These are phyloP conservation scores for Reinhardtius hippoglossoides DNA, from an alignment of 2,113 vertebrate species.

Conservation along the genomic window DNA sequence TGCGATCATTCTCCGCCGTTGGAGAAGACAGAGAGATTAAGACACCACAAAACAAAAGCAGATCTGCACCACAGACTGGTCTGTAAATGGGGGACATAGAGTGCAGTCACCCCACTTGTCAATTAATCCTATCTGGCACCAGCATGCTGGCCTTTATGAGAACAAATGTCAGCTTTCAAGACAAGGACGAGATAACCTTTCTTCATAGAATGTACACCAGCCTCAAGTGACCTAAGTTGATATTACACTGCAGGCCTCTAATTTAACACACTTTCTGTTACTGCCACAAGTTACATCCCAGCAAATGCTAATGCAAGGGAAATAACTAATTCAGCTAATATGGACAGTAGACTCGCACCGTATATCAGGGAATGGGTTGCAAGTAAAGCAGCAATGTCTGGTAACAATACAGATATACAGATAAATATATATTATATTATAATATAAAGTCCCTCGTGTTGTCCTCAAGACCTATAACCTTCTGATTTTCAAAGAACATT, in stretches of 20 bases:
- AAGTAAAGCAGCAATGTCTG: neutral
- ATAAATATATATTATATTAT: too few relatives aligned
- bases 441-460: too few relatives aligned
- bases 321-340: neutral
- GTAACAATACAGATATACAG: neutral
- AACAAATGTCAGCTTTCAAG: constrained; percentile 83
- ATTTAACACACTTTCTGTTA: constrained; percentile 25
- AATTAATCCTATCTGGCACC: constrained; percentile 80
- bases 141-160: constrained; percentile 80
- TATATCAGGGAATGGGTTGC: neutral
- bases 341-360: neutral
- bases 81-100: constrained; percentile 52
- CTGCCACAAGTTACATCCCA: neutral
- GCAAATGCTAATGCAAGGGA: neutral
- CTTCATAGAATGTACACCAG: constrained; percentile 66
- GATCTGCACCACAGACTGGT: constrained; percentile 20
- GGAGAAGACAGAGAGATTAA: too few relatives aligned
- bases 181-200: constrained; percentile 83
- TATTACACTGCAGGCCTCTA: constrained; percentile 39
- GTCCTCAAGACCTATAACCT: too few relatives aligned
- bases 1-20: too few relatives aligned
- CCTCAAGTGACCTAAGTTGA: constrained; percentile 45
- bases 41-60: constrained; percentile 26
- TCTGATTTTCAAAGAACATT: too few relatives aligned
- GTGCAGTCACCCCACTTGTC: constrained; percentile 63